Evolutionary conservation across 1,140 invertebrate genomes (phyloP), one percentile per base, ranked within the genome.

Genomic region (Paralvinella palmiformis): DNA sequence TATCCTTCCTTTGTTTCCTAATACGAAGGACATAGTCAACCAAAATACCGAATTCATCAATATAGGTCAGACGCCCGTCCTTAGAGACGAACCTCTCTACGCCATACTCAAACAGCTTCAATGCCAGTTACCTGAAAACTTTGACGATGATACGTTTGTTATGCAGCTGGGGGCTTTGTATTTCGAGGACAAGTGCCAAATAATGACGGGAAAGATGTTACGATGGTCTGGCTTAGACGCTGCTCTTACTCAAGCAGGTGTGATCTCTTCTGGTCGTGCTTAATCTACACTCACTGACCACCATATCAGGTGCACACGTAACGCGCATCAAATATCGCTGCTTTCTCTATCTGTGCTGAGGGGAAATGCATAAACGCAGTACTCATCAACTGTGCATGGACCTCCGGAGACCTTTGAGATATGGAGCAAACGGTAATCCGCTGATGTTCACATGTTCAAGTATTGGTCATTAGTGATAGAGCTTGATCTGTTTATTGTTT

Each of bases 381-480:
- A n/a, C n/a, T n/a, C n/a, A n/a, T n/a, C n/a, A n/a, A n/a, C n/a
- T n/a, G n/a, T n/a, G n/a, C n/a, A n/a, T n/a, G n/a, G n/a, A n/a
- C n/a, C n/a, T n/a, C n/a, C 10, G 10, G 37, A 13, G 44, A 20
- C 44, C 2, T 48, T 48, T 10, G 44, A 48, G 44, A 48, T 48
- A 10, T 48, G 44, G 44, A 48, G 44, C 44, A 48, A 48, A 48
- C 3, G 44, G 2, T 24, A 48, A 48, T 48, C 44, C 10, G 2
- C 44, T 48, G 44, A 48, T 48, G 2, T 48, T 10, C 44, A 48
- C 44, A 48, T 48, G 44, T 48, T 48, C 44, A 48, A 48, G 44
- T 3, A 48, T 48, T 48, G 44, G 44, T 48, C 44, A 24, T 10
- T 48, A 48, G 44, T 48, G 44, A 48, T 48, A 20, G 44, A 48